A percentile compares a stretch with the other conserved stretches of the same genome.
phyloP scores from a whole-genome alignment of 1,140 invertebrate species.

The Cherax quadricarinatus region DNA sequence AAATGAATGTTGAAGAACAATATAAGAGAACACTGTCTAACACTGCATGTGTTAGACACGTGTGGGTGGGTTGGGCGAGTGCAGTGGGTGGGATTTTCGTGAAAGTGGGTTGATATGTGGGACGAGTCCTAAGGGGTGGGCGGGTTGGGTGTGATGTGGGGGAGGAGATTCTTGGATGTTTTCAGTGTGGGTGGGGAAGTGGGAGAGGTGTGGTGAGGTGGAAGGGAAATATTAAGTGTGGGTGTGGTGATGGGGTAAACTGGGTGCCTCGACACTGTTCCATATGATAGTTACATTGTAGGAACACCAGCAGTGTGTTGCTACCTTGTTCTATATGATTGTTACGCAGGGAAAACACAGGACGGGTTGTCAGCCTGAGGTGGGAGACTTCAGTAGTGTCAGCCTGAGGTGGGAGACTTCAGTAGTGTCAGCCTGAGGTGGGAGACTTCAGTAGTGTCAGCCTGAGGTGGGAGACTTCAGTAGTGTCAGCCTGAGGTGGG shows the following conservation, averaged over 20 bases:
- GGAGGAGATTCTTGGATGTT: background rate
- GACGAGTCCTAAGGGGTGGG: background rate
- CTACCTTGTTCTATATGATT: too few relatives aligned
- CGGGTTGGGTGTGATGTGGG: background rate
- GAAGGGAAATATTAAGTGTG: background rate
- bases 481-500: too few relatives aligned
- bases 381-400: too few relatives aligned
- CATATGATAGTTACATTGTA: too few relatives aligned
- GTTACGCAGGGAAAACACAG: too few relatives aligned
- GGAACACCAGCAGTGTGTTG: too few relatives aligned
- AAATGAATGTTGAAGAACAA: slow-evolving; percentile 5
- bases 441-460: too few relatives aligned
- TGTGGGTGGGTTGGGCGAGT: background rate
- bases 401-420: too few relatives aligned
- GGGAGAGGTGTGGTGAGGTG: background rate
- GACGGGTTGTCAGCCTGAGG: too few relatives aligned
- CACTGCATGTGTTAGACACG: background rate
- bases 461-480: too few relatives aligned
- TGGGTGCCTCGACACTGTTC: too few relatives aligned
- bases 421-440: too few relatives aligned
- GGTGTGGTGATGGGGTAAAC: background rate
- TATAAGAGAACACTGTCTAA: background rate
- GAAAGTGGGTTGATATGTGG: background rate
- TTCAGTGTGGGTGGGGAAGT: background rate
- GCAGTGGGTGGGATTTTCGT: background rate